Base-by-base conservation (phyloP, 2,888 invertebrate species). In the Heliconius charithonia region DNA sequence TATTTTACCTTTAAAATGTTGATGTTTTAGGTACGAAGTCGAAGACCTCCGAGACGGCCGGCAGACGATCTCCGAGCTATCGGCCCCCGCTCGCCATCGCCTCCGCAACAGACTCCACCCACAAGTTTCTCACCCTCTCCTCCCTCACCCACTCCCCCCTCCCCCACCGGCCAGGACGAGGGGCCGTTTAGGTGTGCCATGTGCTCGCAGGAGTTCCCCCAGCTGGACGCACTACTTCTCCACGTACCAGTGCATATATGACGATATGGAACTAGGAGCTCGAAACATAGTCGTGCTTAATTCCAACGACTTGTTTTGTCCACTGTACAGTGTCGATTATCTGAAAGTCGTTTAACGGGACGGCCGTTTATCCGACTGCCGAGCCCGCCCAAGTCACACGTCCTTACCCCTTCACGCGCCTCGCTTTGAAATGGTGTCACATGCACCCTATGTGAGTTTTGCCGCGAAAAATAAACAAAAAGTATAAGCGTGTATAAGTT, bases 241-340 rank as follows among this genome's bases (percentile, higher is more conserved):
- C 98, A 98, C 91, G 97, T 98, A 85, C 97, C 97, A 78, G 96
- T 97, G 88, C 98, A 98, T 90, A 98, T 98, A 92, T 97, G 96
- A 97, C 92, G 62, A 62, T 62, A 62, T 62, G 13, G 86, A 73
- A 82, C 70, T 37, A 59, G 62, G 51, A 75, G 66, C 25, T 75
- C 71, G 27, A 51, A 71, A 45, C 76, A 72, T 71, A 65, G 77
- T 62, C 67, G 59, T 67, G 79, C 71, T 66, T 77, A 73, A 25
- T 2, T 37, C 65, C 22, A 10, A 37, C 67, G 67, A 67, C 62
- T 13, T 6, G 2, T 62, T 45, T 51, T 16, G 9, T 16, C 16
- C 16, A 16, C 16, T 45, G 45, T 51, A 6, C 45, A 51, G 45
- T 51, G 45, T 51, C 45, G 6, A 51, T 51, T 19, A 51, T 51